Base-by-base conservation (phyloP, 2,113 vertebrate genomes). In the Pavo muticus region DNA sequence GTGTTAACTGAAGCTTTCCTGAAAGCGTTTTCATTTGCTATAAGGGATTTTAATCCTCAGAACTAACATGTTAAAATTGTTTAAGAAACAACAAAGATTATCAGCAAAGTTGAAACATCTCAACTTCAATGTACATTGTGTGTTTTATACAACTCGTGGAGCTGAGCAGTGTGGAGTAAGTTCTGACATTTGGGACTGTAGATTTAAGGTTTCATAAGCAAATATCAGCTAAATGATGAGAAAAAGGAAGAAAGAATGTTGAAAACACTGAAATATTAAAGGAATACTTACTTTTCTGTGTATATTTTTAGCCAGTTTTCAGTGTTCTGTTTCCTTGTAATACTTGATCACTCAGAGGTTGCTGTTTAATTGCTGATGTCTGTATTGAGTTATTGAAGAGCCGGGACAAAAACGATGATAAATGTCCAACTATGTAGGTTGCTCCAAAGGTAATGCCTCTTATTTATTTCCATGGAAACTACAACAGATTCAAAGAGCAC, bases 101-200 rank as follows among this genome's bases (percentile, higher is more conserved):
- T 44, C 61, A 52, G 68, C 15, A 45, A 88, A 64, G 61, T 27
- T 44, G 70, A 81, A 90, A 91, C 77, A 84, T 87, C 86, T 94
- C 94, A 92, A 65, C 86, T 90, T 90, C 25, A 44, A 7, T 65
- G 65, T 88, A 39, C 18, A 2, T 69, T 78, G 42, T 72, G 47
- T 76, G 16, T 65, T 78, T 91, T 47, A 19, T 69, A 42, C 39
- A 21, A 71, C 29, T 78, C 61, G 0, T 6, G 19, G 52, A 45
- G 23, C 52, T 19, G 21, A 77, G 64, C 37, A 48, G 2, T 14
- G 1, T 15, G 24, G 37, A 64, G 37, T 54, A 23, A 71, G 56
- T 47, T 88, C 64, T 95, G 94, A 88, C 72, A 74, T 84, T 93
- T 82, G 65, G 65, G 47, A 68, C 59, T 88, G 35, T 88, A 39